Conservation (phyloP, 1,140 invertebrate species). For the Nephila pilipes region DNA sequence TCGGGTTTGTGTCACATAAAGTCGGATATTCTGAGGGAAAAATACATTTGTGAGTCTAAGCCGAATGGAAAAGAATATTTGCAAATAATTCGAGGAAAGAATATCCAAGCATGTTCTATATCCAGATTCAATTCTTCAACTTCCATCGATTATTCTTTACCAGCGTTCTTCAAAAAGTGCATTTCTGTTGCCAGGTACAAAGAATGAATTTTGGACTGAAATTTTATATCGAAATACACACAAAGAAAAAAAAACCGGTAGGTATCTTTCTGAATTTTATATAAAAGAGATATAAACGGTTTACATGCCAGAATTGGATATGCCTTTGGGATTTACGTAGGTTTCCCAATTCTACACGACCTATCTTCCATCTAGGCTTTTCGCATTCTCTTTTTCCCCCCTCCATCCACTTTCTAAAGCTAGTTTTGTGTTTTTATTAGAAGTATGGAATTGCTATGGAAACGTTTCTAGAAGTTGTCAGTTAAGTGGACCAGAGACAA, state of each 20-base stretch:
- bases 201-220: conserved; percentile 11
- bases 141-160: conserved; percentile 3
- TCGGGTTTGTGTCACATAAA: neutral
- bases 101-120: conserved; percentile 8
- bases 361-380: neutral
- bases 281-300: conserved; percentile 31
- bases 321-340: neutral
- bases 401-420: neutral
- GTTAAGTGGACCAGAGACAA: conserved; percentile 15
- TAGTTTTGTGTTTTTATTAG: conserved; percentile 28
- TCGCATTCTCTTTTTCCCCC: neutral
- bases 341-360: neutral
- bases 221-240: conserved; percentile 12
- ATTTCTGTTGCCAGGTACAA: neutral
- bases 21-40: neutral
- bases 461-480: neutral
- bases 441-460: conserved; percentile 7
- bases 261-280: conserved; percentile 12
- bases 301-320: conserved; percentile 20
- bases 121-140: conserved; percentile 17
- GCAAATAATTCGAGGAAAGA: conserved; percentile 30
- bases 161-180: neutral
- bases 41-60: conserved; percentile 13
- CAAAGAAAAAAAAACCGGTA: neutral
- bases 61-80: neutral